Evolutionary conservation across 2,113 vertebrate species (phyloP).

Genomic region (Siphamia tubifer): DNA sequence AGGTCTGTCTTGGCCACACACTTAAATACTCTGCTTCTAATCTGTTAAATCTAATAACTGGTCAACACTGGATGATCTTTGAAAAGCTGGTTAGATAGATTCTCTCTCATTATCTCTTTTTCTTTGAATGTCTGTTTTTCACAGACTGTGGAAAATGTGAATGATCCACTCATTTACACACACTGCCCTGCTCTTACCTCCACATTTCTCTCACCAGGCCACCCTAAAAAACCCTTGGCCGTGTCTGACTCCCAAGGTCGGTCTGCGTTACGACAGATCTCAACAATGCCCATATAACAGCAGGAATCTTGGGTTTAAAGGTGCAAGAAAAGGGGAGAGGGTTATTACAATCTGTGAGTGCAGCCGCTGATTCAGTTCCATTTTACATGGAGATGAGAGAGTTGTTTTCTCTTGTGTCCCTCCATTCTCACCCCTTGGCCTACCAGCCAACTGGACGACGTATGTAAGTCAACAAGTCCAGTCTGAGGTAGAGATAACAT

Average conservation of each 20-base stretch:
- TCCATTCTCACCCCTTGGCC: constrained; percentile 1
- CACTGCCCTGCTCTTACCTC: background rate
- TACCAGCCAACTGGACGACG: background rate
- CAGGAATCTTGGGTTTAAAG: background rate
- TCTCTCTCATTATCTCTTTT: background rate
- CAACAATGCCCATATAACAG: constrained; percentile 28
- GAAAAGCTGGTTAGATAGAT: constrained; percentile 6
- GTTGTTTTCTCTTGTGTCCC: constrained; percentile 31
- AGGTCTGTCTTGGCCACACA: background rate
- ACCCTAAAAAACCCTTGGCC: constrained; percentile 19
- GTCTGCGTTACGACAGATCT: constrained; percentile 47
- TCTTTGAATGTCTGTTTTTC: constrained; percentile 43
- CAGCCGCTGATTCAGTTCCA: background rate
- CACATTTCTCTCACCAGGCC: constrained; percentile 12
- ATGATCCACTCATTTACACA: constrained; percentile 47
- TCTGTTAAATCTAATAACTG: constrained; percentile 13
- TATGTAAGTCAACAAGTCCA: background rate
- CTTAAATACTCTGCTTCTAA: constrained; percentile 28
- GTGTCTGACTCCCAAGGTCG: constrained; percentile 23
- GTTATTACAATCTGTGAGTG: background rate
- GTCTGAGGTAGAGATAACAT: constrained; percentile 19
- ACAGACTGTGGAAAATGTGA: constrained; percentile 66
- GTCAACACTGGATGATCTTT: background rate
- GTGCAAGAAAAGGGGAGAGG: constrained; percentile 6
- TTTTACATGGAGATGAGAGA: constrained; percentile 28